Evolutionary conservation across 2,888 invertebrate genomes (phyloP).

Genomic region (Tachina fera): DNA sequence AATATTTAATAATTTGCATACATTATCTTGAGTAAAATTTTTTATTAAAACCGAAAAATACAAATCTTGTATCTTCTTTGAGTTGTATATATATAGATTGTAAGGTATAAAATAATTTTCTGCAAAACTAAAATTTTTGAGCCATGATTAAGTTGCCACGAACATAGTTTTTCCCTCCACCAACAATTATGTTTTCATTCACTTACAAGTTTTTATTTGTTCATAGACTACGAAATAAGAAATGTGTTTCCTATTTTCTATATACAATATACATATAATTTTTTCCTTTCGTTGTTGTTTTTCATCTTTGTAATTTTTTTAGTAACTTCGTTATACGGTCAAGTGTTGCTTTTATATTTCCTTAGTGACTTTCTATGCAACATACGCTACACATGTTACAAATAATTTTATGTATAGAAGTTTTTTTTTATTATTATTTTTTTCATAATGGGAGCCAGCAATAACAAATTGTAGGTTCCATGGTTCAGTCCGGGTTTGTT

Average conservation of each 20-base stretch:
- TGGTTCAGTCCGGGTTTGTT: conserved; percentile 10
- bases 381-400: neutral
- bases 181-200: conserved; percentile 1
- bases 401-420: neutral
- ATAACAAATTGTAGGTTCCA: neutral
- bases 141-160: neutral
- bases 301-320: neutral
- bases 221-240: conserved; percentile 2
- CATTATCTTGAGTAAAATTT: too few species aligned
- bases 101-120: too few species aligned
- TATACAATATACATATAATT: neutral
- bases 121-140: too few species aligned
- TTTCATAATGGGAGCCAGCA: neutral
- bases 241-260: conserved; percentile 28
- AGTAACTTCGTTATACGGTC: conserved; percentile 44
- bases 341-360: conserved; percentile 53
- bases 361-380: neutral
- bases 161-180: neutral
- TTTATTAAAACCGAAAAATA: too few species aligned
- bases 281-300: neutral
- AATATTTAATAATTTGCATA: too few species aligned
- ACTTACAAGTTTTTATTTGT: conserved; percentile 9
- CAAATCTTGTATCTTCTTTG: too few species aligned
- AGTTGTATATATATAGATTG: too few species aligned
- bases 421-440: neutral